phyloP scores from a whole-genome alignment of 2,888 invertebrate genomes.

The Callyntrura guangdongensis region DNA sequence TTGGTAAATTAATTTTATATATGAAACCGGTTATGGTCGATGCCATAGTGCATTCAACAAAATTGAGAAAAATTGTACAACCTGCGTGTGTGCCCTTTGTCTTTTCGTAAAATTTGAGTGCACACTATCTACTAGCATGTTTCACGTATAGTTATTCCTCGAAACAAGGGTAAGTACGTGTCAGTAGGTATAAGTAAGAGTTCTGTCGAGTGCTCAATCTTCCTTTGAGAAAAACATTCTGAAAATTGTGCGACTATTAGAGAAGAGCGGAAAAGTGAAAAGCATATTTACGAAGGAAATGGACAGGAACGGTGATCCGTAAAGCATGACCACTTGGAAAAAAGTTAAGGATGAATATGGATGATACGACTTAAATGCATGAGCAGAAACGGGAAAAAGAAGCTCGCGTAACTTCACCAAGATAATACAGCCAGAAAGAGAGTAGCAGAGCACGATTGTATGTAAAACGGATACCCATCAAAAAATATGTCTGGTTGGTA shows the following conservation, averaged over 20 bases:
- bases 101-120: too few species aligned
- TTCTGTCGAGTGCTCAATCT: not conserved
- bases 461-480: not conserved
- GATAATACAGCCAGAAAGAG: not conserved
- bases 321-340: slow-evolving; percentile 74
- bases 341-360: slow-evolving; percentile 19
- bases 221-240: not conserved
- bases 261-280: slow-evolving; percentile 67
- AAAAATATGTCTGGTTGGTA: slow-evolving; percentile 6
- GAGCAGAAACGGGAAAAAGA: not conserved
- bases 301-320: slow-evolving; percentile 74
- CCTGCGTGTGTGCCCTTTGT: too few species aligned
- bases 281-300: slow-evolving; percentile 75
- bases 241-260: slow-evolving; percentile 25
- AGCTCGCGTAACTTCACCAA: not conserved
- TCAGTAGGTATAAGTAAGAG: not conserved
- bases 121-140: too few species aligned
- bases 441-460: not conserved
- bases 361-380: not conserved
- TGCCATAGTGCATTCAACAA: not conserved
- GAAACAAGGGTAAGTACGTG: not conserved
- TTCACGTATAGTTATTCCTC: not conserved
- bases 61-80: too few species aligned
- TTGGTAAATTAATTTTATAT: slow-evolving; percentile 32
- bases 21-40: not conserved